These are phyloP conservation scores for Drosophila kuntzei DNA, from an alignment of 2,888 invertebrate species.

Conservation along the genomic window DNA sequence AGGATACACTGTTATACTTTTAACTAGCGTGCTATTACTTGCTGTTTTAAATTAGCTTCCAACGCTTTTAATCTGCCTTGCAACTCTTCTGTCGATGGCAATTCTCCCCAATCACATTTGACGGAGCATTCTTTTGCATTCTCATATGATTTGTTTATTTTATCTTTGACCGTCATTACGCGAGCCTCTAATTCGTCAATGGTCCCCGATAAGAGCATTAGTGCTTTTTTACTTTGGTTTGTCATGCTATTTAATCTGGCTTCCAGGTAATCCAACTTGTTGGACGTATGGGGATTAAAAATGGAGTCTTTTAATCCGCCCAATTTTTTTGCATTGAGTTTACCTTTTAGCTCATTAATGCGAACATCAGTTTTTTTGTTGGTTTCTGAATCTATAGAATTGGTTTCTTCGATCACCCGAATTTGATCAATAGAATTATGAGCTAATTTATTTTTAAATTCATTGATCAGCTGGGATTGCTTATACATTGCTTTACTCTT, in stretches of 20 bases:
- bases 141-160: background rate
- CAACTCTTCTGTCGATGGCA: conserved; percentile 16
- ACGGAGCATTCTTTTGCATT: conserved; percentile 9
- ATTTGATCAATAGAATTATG: background rate
- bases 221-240: background rate
- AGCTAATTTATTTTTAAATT: background rate
- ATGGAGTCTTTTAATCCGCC: background rate
- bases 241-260: background rate
- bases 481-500: background rate
- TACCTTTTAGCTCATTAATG: conserved; percentile 5
- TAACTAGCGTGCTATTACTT: background rate
- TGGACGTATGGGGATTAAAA: background rate
- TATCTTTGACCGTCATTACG: conserved; percentile 1
- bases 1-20: background rate
- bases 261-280: conserved; percentile 19
- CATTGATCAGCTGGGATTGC: background rate
- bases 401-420: background rate
- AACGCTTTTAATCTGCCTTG: conserved; percentile 4
- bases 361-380: background rate
- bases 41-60: background rate
- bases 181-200: conserved; percentile 10
- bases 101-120: conserved; percentile 23
- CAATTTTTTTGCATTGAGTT: background rate
- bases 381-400: background rate
- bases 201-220: background rate